Evolutionary conservation across 2,888 invertebrate genomes (phyloP).

Genomic region (Chrysolina haemoptera): DNA sequence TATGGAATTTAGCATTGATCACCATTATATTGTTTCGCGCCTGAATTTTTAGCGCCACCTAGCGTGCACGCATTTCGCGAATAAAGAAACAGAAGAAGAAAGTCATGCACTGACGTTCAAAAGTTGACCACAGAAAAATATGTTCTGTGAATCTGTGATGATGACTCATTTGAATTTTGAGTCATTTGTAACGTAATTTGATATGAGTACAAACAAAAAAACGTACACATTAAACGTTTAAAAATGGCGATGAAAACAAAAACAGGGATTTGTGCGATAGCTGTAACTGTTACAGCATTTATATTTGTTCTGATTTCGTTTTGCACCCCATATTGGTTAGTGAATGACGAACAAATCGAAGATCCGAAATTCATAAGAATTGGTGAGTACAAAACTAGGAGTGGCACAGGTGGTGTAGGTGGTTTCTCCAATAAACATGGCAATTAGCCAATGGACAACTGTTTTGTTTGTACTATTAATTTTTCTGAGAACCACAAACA

Average conservation of each 20-base stretch:
- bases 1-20: too few species aligned
- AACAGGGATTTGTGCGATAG: conserved; percentile 78
- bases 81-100: too few species aligned
- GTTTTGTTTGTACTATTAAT: too few species aligned
- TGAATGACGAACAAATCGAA: conserved; percentile 83
- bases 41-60: too few species aligned
- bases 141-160: too few species aligned
- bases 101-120: too few species aligned
- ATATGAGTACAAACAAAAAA: background rate
- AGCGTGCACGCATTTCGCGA: too few species aligned
- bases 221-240: conserved; percentile 1
- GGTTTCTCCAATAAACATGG: background rate
- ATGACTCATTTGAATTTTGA: too few species aligned
- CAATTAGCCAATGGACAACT: background rate
- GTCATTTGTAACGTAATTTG: background rate
- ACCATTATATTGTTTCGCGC: too few species aligned
- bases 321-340: conserved; percentile 90
- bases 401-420: conserved; percentile 4
- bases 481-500: too few species aligned
- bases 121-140: too few species aligned
- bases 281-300: conserved; percentile 78
- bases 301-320: conserved; percentile 85
- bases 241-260: conserved; percentile 76
- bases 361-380: conserved; percentile 86
- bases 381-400: conserved; percentile 73